Evolutionary conservation across 2,888 invertebrate genomes (phyloP).

Genomic region (Panorpa germanica): DNA sequence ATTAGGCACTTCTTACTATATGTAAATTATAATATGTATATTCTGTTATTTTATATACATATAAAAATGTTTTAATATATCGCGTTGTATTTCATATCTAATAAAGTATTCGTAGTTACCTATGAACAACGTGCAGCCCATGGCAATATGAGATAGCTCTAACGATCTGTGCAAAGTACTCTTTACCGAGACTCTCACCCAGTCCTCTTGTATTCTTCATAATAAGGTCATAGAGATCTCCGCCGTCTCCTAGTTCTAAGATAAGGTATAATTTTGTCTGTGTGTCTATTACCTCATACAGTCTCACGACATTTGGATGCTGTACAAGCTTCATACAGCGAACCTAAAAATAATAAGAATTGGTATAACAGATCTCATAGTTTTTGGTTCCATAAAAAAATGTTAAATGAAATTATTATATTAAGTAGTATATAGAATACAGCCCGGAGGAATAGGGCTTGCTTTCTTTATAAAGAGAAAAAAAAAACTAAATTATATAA

Average conservation of each 20-base stretch:
- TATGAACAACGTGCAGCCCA: constrained; percentile 50
- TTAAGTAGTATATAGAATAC: constrained; percentile 4
- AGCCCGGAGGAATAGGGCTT: no score
- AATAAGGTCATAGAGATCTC: constrained; percentile 96
- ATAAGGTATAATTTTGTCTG: constrained; percentile 94
- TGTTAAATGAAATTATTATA: constrained; percentile 2
- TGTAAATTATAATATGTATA: not conserved
- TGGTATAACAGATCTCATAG: not conserved
- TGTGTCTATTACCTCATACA: constrained; percentile 99
- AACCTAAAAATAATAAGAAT: constrained; percentile 32
- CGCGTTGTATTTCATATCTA: no score
- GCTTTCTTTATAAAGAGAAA: no score
- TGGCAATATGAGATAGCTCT: constrained; percentile 97
- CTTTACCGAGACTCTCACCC: constrained; percentile 62
- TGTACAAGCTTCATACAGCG: constrained; percentile 98
- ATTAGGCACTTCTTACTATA: no score
- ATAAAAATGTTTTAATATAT: constrained; percentile 8
- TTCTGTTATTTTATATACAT: not conserved
- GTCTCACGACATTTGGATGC: constrained; percentile 93
- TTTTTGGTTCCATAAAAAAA: not conserved
- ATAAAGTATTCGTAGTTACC: no score
- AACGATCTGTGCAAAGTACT: constrained; percentile 94
- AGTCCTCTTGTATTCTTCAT: constrained; percentile 88
- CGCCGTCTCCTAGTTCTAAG: constrained; percentile 93
- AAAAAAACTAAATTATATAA: constrained; percentile 2